phyloP scores from a whole-genome alignment of 2,888 invertebrate genomes.

The Trichacis sp. region DNA sequence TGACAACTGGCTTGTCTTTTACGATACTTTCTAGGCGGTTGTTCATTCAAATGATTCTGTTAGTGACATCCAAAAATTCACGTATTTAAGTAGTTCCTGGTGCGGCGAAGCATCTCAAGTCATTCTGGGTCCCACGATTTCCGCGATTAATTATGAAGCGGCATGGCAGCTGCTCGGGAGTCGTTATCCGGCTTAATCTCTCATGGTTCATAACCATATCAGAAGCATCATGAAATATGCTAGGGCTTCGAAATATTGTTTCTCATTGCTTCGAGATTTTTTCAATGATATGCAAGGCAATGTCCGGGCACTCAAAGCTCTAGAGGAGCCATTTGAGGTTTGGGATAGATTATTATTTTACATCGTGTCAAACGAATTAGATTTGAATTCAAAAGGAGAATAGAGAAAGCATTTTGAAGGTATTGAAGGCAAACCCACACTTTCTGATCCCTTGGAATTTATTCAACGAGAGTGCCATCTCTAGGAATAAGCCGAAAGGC shows the following conservation, averaged over 20 bases:
- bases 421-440: background rate
- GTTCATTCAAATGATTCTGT: too few species aligned
- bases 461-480: constrained; percentile 6
- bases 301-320: constrained; percentile 36
- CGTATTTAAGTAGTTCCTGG: too few species aligned
- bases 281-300: constrained; percentile 35
- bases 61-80: too few species aligned
- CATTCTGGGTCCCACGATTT: too few species aligned
- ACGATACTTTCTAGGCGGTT: too few species aligned
- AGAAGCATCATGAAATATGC: constrained; percentile 35
- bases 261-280: constrained; percentile 30
- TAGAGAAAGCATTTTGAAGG: constrained; percentile 40
- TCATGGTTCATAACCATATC: constrained; percentile 44
- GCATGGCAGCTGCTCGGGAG: too few species aligned
- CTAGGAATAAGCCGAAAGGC: constrained; percentile 14
- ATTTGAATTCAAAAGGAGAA: constrained; percentile 37
- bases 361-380: constrained; percentile 44
- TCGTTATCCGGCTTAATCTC: constrained; percentile 38
- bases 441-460: constrained; percentile 12
- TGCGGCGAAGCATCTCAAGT: too few species aligned
- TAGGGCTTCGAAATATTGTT: constrained; percentile 20
- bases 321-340: constrained; percentile 42
- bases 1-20: too few species aligned
- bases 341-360: constrained; percentile 47
- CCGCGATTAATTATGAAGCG: too few species aligned